Evolutionary conservation across 2,113 vertebrate genomes (phyloP).

Genomic region (Cyprinus carpio): DNA sequence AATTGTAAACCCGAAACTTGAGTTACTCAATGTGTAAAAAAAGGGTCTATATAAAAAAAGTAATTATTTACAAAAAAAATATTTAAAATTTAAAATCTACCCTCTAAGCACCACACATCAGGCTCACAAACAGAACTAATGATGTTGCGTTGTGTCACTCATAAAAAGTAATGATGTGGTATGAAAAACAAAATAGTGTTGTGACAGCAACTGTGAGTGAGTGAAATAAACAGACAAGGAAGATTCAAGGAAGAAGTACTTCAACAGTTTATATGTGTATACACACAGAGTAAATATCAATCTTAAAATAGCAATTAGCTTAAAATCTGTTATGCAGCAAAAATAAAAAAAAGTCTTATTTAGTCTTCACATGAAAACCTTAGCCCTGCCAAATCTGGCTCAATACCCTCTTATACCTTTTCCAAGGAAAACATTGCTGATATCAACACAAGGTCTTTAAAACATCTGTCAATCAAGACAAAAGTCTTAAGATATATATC

Average conservation of each 20-base stretch:
- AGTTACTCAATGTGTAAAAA: neutral
- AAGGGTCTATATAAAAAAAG: too few relatives aligned
- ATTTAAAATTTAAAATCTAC: neutral
- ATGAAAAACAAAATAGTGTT: neutral
- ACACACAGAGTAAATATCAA: too few relatives aligned
- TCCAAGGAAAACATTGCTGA: neutral
- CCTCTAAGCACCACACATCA: neutral
- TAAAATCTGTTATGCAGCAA: neutral
- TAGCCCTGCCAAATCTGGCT: neutral
- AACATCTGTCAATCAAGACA: neutral
- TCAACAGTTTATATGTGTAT: neutral
- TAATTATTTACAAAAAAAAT: too few relatives aligned
- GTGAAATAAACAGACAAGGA: neutral
- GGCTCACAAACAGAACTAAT: neutral
- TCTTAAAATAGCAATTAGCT: neutral
- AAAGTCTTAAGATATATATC: neutral
- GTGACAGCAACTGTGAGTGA: neutral
- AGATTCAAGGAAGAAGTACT: neutral
- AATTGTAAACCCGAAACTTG: neutral
- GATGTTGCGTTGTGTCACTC: neutral
- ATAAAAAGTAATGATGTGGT: neutral
- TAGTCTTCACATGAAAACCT: neutral
- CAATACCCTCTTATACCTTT: neutral
- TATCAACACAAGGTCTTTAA: neutral
- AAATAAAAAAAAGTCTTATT: neutral